These are phyloP conservation scores for Pantherophis alleghaniensis DNA, from an alignment of 2,797 vertebrate genomes.

Conservation along the genomic window DNA sequence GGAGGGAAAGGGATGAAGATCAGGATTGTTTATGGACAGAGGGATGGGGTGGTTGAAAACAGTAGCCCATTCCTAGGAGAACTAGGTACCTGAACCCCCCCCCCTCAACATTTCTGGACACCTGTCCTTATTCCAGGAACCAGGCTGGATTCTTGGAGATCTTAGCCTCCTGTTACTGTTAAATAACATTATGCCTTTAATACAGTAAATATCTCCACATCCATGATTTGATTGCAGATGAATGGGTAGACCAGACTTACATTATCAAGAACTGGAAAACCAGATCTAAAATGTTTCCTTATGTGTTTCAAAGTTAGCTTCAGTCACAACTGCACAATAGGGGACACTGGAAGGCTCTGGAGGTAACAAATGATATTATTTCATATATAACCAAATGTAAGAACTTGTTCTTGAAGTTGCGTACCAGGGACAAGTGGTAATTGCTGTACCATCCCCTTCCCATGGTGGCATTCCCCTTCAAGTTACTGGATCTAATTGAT, in stretches of 20 bases:
- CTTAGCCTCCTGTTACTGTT: background rate
- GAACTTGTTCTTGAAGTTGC: background rate
- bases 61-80: background rate
- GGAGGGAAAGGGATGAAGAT: background rate
- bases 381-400: background rate
- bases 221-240: background rate
- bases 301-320: background rate
- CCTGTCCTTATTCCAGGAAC: background rate
- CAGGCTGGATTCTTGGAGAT: background rate
- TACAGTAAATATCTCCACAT: background rate
- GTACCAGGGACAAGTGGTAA: background rate
- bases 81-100: background rate
- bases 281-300: background rate
- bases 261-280: background rate
- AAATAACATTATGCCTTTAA: background rate
- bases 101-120: background rate
- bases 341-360: background rate
- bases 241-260: background rate
- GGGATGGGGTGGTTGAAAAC: background rate
- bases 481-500: background rate
- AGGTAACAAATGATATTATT: background rate
- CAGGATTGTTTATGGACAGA: background rate
- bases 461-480: background rate
- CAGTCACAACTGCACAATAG: background rate
- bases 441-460: background rate